Conservation (phyloP, 1,140 invertebrate species). For the Zaprionus tsacasi region DNA sequence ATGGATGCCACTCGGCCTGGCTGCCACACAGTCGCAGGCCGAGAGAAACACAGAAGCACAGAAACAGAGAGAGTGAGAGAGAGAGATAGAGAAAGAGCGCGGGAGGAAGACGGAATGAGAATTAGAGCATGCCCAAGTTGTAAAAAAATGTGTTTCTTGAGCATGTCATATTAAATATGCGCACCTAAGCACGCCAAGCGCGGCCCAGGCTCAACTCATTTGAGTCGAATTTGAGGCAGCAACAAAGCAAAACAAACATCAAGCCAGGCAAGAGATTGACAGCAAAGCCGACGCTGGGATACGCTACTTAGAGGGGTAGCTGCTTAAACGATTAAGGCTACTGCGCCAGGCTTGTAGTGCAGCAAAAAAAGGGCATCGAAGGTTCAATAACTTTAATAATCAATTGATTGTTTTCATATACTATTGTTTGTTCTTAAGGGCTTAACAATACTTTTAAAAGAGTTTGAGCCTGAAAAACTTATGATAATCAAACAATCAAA, state of each 20-base stretch:
- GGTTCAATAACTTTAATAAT: too few relatives aligned
- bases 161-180: conserved; percentile 73
- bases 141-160: conserved; percentile 71
- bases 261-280: not conserved
- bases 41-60: conserved; percentile 35
- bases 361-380: too few relatives aligned
- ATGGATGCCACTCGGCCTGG: conserved; percentile 37
- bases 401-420: too few relatives aligned
- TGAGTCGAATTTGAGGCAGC: not conserved
- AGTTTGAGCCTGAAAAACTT: too few relatives aligned
- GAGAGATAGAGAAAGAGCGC: not conserved
- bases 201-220: conserved; percentile 18
- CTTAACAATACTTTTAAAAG: too few relatives aligned
- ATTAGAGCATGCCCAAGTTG: conserved; percentile 80
- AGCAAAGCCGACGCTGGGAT: not conserved
- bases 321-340: too few relatives aligned
- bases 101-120: conserved; percentile 44
- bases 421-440: too few relatives aligned
- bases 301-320: not conserved
- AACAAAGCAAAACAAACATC: not conserved
- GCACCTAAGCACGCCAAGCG: conserved; percentile 70
- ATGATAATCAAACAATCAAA: too few relatives aligned
- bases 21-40: conserved; percentile 38
- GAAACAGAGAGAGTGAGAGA: not conserved
- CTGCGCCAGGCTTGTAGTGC: too few relatives aligned